These are phyloP conservation scores for Sphenodon punctatus DNA, from an alignment of 2,797 vertebrate genomes.

Conservation along the genomic window DNA sequence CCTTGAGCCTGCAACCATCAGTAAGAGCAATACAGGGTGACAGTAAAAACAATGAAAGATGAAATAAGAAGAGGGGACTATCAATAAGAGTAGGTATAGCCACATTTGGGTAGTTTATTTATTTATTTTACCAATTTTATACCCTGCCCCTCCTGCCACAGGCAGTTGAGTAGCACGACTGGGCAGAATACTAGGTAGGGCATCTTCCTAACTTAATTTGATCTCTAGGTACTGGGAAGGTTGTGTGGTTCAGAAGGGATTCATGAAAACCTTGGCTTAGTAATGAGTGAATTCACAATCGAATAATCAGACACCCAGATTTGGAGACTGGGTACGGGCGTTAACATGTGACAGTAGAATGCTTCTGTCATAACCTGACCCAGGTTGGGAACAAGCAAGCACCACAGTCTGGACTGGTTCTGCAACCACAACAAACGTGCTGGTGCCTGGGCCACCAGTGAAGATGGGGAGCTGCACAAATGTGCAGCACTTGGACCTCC, in stretches of 20 bases:
- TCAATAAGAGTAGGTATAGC: background rate
- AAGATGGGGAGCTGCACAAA: no score
- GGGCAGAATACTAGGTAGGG: background rate
- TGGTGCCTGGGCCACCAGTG: no score
- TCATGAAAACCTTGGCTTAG: background rate
- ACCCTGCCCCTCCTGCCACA: no score
- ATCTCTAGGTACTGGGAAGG: background rate
- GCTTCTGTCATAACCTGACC: no score
- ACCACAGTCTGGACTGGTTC: no score
- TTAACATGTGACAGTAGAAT: no score
- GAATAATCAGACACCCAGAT: background rate
- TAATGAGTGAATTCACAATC: background rate
- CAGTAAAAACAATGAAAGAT: background rate
- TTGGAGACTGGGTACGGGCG: background rate
- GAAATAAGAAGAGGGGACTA: background rate
- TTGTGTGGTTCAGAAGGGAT: background rate
- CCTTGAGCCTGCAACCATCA: background rate
- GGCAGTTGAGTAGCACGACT: background rate
- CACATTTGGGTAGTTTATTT: no score
- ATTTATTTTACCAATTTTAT: no score
- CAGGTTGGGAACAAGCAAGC: no score
- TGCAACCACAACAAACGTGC: no score
- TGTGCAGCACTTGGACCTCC: no score
- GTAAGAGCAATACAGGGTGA: background rate
- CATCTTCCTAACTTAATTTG: background rate